A percentile compares a stretch with the other conserved stretches of the same genome.
Conservation (phyloP, 1,140 invertebrate species). For the Piezodorus guildinii region DNA sequence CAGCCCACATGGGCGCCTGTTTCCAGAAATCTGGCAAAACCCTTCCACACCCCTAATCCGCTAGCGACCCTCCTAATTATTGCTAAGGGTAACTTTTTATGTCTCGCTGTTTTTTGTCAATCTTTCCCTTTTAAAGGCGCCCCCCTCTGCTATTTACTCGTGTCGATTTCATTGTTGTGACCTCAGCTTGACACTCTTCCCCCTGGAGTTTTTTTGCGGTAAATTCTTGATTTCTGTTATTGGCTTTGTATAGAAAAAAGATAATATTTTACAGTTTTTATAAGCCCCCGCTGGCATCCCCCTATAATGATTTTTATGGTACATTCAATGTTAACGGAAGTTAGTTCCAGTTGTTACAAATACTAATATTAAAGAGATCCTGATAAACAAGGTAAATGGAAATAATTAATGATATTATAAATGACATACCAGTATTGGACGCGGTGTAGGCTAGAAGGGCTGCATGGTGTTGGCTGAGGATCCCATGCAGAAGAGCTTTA, state of each 20-base stretch:
- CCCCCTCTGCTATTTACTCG: conserved; percentile 1
- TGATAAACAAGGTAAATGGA: too few species aligned
- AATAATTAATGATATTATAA: not conserved
- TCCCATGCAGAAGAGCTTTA: conserved; percentile 44
- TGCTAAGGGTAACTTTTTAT: not conserved
- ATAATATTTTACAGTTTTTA: not conserved
- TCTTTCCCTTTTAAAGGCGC: not conserved
- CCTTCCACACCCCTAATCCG: not conserved
- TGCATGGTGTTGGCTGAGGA: conserved; percentile 42
- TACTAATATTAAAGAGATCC: too few species aligned
- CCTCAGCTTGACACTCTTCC: conserved; percentile 3
- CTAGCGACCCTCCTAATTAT: conserved; percentile 10
- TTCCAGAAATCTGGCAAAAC: conserved; percentile 14
- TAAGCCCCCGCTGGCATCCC: not conserved
- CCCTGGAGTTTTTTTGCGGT: conserved; percentile 9
- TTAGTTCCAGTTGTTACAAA: too few species aligned
- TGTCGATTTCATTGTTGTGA: conserved; percentile 13
- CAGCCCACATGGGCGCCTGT: not conserved
- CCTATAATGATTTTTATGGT: not conserved
- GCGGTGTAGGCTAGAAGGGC: conserved; percentile 30
- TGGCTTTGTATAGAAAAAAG: not conserved
- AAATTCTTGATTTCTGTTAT: conserved; percentile 14
- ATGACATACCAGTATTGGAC: conserved; percentile 29
- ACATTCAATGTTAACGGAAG: not conserved
- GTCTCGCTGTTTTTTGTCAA: conserved; percentile 1